phyloP scores from a whole-genome alignment of 2,113 vertebrate species.

The Panthera tigris region DNA sequence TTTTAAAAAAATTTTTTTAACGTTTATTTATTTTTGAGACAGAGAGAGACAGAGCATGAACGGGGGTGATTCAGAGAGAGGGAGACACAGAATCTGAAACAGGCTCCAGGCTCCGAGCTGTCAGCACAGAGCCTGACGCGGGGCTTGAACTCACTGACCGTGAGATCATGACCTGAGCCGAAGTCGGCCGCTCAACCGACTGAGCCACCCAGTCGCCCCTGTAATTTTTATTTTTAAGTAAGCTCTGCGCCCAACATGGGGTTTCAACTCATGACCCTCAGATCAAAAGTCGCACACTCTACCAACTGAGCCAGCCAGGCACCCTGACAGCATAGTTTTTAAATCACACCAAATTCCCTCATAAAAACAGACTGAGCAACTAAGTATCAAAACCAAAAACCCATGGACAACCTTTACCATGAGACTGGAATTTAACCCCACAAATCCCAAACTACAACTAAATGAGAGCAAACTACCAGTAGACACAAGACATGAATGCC shows the following conservation, averaged over 20 bases:
- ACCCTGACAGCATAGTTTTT: neutral
- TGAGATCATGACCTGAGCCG: too few relatives aligned
- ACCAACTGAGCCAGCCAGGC: neutral
- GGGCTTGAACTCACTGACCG: too few relatives aligned
- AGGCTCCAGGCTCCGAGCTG: too few relatives aligned
- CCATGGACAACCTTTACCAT: neutral
- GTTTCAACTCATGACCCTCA: neutral
- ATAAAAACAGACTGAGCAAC: neutral
- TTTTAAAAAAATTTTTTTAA: too few relatives aligned
- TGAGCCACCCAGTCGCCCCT: too few relatives aligned
- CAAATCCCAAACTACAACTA: neutral
- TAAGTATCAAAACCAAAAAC: neutral
- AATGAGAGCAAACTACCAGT: neutral
- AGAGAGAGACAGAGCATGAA: too few relatives aligned
- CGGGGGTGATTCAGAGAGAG: too few relatives aligned
- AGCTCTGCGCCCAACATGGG: neutral
- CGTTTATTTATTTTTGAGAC: too few relatives aligned
- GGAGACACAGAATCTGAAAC: too few relatives aligned
- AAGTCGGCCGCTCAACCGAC: accelerated
- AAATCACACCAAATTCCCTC: neutral
- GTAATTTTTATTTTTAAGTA: neutral
- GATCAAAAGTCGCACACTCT: neutral
- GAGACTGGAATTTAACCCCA: neutral
- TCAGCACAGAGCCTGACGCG: too few relatives aligned
- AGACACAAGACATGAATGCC: neutral